Percentiles rank a stretch among this genome's conserved stretches.
These are phyloP conservation scores for Diglossa cyanea DNA, from an alignment of 2,797 vertebrate species.

Conservation along the genomic window DNA sequence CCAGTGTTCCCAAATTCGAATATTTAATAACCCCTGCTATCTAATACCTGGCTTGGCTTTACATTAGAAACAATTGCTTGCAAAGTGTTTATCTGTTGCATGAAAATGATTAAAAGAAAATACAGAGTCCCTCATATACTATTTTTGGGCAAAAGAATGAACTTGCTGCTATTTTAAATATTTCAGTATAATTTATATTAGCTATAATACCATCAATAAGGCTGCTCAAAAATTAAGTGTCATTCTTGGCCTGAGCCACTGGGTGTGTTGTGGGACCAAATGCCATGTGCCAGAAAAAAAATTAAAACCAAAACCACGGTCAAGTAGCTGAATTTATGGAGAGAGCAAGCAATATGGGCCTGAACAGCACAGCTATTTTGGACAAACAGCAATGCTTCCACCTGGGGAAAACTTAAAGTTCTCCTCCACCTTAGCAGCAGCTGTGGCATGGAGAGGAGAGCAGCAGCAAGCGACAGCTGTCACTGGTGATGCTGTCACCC, in stretches of 20 bases:
- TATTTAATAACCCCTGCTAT: neutral
- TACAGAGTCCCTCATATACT: neutral
- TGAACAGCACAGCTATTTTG: neutral
- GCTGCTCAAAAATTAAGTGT: conserved; percentile 62
- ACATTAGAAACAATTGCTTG: conserved; percentile 7
- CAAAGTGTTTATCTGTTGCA: conserved; percentile 46
- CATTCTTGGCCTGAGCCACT: conserved; percentile 45
- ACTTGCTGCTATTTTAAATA: conserved; percentile 49
- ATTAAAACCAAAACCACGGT: conserved; percentile 46
- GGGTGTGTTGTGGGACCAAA: conserved; percentile 46
- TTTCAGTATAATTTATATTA: conserved; percentile 57
- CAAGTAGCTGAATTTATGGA: conserved; percentile 30
- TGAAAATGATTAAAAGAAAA: conserved; percentile 55
- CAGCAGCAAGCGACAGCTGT: neutral
- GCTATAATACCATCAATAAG: conserved; percentile 48
- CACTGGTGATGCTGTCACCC: neutral
- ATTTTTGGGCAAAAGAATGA: conserved; percentile 29
- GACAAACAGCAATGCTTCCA: neutral
- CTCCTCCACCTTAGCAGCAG: neutral
- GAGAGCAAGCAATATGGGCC: neutral
- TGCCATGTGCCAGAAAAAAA: conserved; percentile 61
- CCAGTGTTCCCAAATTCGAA: neutral
- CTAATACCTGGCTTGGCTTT: conserved; percentile 48
- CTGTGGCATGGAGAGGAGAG: neutral
- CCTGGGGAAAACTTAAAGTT: neutral